Conservation (phyloP, 2,797 vertebrate species). For the Malacoraja senta region DNA sequence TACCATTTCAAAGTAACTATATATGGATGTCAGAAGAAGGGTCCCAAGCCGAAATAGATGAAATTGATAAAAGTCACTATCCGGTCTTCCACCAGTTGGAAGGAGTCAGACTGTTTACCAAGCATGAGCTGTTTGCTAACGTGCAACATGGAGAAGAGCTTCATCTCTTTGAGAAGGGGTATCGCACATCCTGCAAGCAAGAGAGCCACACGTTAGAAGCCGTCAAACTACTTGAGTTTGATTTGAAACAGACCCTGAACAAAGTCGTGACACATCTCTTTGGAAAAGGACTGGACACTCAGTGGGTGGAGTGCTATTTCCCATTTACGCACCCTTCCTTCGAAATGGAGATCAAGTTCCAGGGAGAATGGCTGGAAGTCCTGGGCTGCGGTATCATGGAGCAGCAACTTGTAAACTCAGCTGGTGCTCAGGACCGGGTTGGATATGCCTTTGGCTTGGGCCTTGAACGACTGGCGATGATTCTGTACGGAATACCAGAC, state of each 20-base stretch:
- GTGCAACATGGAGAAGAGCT: slow-evolving; percentile 65
- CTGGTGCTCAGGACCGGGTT: too few relatives aligned
- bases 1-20: not conserved
- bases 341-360: slow-evolving; percentile 91
- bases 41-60: too few relatives aligned
- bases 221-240: slow-evolving; percentile 74
- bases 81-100: too few relatives aligned
- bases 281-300: slow-evolving; percentile 74
- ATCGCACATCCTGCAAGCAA: slow-evolving; percentile 73
- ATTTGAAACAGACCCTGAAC: slow-evolving; percentile 74
- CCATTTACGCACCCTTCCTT: slow-evolving; percentile 95
- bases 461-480: too few relatives aligned
- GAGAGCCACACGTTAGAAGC: slow-evolving; percentile 82
- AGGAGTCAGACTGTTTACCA: too few relatives aligned
- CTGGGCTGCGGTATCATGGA: slow-evolving; percentile 95
- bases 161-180: slow-evolving; percentile 70
- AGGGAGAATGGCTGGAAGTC: slow-evolving; percentile 84
- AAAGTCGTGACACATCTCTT: slow-evolving; percentile 75
- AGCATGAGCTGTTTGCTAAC: slow-evolving; percentile 78
- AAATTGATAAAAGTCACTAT: too few relatives aligned
- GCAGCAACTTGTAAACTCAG: slow-evolving; percentile 80
- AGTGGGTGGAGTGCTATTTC: slow-evolving; percentile 89
- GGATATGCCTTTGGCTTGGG: too few relatives aligned
- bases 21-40: not conserved
- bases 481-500: too few relatives aligned